These are phyloP conservation scores for Crocallis elinguaria DNA, from an alignment of 2,888 invertebrate species.

Conservation along the genomic window DNA sequence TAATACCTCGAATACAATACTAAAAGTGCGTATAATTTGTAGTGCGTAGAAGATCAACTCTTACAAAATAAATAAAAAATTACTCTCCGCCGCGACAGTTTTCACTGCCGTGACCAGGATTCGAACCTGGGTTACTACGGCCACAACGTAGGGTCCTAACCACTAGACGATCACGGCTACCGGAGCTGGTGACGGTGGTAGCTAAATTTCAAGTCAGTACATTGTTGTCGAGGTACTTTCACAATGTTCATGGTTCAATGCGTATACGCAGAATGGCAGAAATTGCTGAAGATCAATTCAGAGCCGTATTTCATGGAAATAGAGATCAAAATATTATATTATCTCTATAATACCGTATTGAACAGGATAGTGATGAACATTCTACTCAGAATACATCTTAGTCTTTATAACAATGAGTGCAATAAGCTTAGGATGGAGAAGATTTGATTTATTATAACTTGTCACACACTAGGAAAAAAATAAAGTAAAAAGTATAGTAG, in stretches of 20 bases:
- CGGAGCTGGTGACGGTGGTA: slow-evolving; percentile 53
- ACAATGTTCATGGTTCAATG: slow-evolving; percentile 35
- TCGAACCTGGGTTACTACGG: slow-evolving; percentile 92
- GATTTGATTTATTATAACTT: too few relatives aligned
- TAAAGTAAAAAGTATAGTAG: too few relatives aligned
- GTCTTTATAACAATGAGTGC: too few relatives aligned
- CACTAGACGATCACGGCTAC: slow-evolving; percentile 90
- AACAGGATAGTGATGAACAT: too few relatives aligned
- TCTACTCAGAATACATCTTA: too few relatives aligned
- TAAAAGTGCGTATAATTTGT: too few relatives aligned
- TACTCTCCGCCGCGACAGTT: slow-evolving; percentile 56
- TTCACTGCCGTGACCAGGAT: slow-evolving; percentile 87
- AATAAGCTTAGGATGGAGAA: too few relatives aligned
- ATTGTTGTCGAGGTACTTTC: slow-evolving; percentile 37
- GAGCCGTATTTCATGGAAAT: not conserved
- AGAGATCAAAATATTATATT: not conserved
- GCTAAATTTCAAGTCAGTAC: slow-evolving; percentile 12
- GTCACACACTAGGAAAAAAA: too few relatives aligned
- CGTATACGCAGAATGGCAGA: not conserved
- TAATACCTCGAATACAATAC: too few relatives aligned
- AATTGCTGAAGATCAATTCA: not conserved
- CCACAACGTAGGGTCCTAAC: slow-evolving; percentile 90
- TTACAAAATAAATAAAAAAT: slow-evolving; percentile 27
- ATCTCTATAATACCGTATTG: too few relatives aligned
- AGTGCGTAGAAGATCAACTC: too few relatives aligned